phyloP scores from a whole-genome alignment of 2,797 vertebrate genomes.

The Leptodactylus fallax region DNA sequence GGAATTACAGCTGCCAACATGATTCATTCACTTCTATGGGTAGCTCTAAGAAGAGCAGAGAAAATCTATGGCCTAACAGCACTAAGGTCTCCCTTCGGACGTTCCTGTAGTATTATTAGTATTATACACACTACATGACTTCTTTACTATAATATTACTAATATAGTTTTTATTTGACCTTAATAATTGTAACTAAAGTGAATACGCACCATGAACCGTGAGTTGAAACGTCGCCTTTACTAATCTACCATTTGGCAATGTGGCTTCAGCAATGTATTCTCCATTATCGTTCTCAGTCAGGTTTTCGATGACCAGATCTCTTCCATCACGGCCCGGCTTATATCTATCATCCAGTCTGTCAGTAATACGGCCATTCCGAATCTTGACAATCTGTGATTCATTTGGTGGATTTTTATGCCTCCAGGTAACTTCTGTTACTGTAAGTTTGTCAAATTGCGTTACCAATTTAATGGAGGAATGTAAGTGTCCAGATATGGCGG shows the following conservation, averaged over 20 bases:
- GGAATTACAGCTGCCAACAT: too few relatives aligned
- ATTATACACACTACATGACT: background rate
- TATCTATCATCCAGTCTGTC: background rate
- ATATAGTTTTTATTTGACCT: too few relatives aligned
- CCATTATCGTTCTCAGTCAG: background rate
- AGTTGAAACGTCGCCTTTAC: background rate
- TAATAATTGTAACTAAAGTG: too few relatives aligned
- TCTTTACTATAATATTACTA: background rate
- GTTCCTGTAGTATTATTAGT: too few relatives aligned
- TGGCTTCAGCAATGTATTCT: background rate
- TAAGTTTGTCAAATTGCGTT: background rate
- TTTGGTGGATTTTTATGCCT: rapidly evolving
- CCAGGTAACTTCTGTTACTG: background rate
- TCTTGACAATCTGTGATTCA: background rate
- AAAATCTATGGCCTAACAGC: too few relatives aligned
- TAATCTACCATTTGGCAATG: background rate
- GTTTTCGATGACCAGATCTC: background rate
- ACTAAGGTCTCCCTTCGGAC: too few relatives aligned
- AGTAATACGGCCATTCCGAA: background rate
- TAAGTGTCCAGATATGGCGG: background rate
- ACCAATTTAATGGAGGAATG: background rate
- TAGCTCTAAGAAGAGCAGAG: too few relatives aligned
- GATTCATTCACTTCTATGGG: too few relatives aligned
- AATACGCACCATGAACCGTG: background rate
- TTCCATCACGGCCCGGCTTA: background rate